Conservation (phyloP, 1,140 invertebrate genomes). For the Drosophila tropicalis region DNA sequence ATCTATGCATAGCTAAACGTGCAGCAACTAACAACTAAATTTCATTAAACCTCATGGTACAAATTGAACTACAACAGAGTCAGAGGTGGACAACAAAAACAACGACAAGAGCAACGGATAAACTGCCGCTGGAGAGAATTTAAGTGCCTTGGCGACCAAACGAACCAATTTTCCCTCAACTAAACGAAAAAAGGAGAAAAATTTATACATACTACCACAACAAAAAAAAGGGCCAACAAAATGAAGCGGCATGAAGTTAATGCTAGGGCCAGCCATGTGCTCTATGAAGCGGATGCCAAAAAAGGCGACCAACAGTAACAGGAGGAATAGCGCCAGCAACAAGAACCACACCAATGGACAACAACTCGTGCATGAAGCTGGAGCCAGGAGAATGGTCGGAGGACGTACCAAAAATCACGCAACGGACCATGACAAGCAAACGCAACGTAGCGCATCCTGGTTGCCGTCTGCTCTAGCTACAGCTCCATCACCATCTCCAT, state of each 20-base stretch:
- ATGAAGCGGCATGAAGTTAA: conserved; percentile 63
- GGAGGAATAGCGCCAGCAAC: neutral
- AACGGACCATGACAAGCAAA: conserved; percentile 79
- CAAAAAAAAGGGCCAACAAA: conserved; percentile 48
- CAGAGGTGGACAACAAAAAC: conserved; percentile 25
- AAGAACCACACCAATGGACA: conserved; percentile 32
- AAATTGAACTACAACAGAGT: conserved; percentile 75
- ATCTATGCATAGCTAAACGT: conserved; percentile 72
- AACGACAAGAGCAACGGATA: conserved; percentile 28
- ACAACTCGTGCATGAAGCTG: conserved; percentile 76
- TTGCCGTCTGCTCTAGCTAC: conserved; percentile 31
- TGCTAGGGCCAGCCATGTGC: conserved; percentile 59
- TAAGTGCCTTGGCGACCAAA: conserved; percentile 74
- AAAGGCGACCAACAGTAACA: conserved; percentile 23
- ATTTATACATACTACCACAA: no score
- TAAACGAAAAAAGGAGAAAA: conserved; percentile 6
- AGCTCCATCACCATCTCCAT: conserved; percentile 13
- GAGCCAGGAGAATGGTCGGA: conserved; percentile 21
- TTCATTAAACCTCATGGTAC: conserved; percentile 77
- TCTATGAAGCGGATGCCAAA: conserved; percentile 55
- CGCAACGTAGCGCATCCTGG: conserved; percentile 79
- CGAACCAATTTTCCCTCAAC: conserved; percentile 71
- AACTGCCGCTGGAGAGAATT: conserved; percentile 67
- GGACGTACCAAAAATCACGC: conserved; percentile 69
- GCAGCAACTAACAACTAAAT: conserved; percentile 80